phyloP scores from a whole-genome alignment of 2,888 invertebrate genomes.

The Tetragonula carbonaria region DNA sequence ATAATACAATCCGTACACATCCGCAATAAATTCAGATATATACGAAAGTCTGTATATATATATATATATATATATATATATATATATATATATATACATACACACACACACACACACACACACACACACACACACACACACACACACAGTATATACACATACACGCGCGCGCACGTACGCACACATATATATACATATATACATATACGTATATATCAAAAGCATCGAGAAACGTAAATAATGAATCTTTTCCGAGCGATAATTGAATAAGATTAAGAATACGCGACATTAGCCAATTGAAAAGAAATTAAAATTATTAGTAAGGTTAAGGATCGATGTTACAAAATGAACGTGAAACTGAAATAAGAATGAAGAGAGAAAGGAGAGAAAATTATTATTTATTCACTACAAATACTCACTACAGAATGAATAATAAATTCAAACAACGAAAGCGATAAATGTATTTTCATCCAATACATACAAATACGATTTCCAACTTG shows the following conservation, averaged over 20 bases:
- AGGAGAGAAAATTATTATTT: constrained; percentile 11
- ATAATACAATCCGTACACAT: neutral
- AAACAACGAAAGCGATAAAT: constrained; percentile 38
- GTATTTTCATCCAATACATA: constrained; percentile 49
- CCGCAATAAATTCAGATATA: neutral
- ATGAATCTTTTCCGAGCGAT: constrained; percentile 16
- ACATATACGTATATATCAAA: neutral
- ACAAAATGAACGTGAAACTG: neutral
- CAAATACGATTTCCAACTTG: constrained; percentile 43
- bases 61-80: neutral
- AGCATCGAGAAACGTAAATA: constrained; percentile 2
- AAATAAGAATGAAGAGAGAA: neutral
- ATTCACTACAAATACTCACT: constrained; percentile 41
- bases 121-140: neutral
- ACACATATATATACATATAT: neutral
- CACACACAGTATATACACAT: neutral
- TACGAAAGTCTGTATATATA: neutral
- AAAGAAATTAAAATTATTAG: constrained; percentile 7
- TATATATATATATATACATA: no score
- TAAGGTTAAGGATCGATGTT: neutral
- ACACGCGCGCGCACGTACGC: no score
- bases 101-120: neutral
- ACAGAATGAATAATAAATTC: constrained; percentile 38
- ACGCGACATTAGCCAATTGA: constrained; percentile 19
- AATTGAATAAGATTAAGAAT: constrained; percentile 34